Conservation (phyloP, 1,140 invertebrate genomes). For the Drosophila persimilis region DNA sequence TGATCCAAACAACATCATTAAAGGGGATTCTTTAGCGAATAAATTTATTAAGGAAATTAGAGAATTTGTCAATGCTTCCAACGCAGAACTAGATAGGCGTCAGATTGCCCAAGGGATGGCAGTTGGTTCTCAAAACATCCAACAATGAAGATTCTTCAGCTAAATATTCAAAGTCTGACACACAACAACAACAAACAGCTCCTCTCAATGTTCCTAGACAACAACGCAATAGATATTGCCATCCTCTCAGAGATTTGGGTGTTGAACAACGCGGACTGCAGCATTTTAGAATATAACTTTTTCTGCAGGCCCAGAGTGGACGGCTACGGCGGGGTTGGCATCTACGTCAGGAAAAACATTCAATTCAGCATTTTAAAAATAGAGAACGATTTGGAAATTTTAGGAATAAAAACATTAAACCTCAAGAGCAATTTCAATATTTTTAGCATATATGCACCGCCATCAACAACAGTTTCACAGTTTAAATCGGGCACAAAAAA, state of each 20-base stretch:
- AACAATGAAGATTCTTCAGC: neutral
- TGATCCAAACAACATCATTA: neutral
- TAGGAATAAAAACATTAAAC: neutral
- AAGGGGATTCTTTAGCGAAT: neutral
- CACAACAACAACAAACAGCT: neutral
- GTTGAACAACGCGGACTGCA: neutral
- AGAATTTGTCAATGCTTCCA: neutral
- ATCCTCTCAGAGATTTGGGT: constrained; percentile 1
- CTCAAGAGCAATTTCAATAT: neutral
- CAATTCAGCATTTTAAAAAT: neutral
- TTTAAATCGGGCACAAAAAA: neutral
- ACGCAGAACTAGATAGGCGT: neutral
- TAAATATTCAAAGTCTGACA: neutral
- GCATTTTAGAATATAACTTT: neutral
- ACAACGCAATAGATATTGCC: neutral
- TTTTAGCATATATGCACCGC: neutral
- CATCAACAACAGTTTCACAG: neutral
- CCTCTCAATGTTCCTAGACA: neutral
- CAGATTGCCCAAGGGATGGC: no score
- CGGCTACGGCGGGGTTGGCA: neutral
- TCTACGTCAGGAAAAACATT: neutral
- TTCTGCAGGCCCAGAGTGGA: neutral
- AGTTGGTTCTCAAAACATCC: no score
- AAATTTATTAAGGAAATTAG: neutral
- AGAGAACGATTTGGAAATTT: neutral